Base-by-base conservation (phyloP, 2,113 vertebrate species). In the Coturnix japonica region DNA sequence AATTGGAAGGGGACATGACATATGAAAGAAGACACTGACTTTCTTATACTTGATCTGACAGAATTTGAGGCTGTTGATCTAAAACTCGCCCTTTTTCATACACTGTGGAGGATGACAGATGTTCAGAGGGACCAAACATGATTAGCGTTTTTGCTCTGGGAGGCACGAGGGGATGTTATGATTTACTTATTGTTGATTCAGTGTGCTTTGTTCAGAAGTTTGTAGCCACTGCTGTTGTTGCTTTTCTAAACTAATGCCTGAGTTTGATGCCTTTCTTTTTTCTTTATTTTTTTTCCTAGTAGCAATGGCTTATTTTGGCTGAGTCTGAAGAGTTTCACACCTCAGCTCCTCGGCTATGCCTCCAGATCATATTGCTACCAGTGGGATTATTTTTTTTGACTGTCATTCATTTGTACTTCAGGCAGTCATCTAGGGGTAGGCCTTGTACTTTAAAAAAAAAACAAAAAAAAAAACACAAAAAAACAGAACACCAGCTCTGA, bases 171-270 rank as follows among this genome's bases (percentile, higher is more conserved):
- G 73, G 44, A 65, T 60, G 43, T 91, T 91, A 70, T 94, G 89
- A 94, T 96, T 96, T 93, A 92, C 94, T 89, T 67, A 71, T 60
- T 91, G 78, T 79, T 93, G 84, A 71, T 93, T 87, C 84, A 41
- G 47, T 82, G 67, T 64, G 64, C 84, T 89, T 92, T 93, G 81
- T 92, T 93, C 81, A 74, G 85, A 96, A 95, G 56, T 94, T 91
- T 71, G 81, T 71, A 71, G 51, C 56, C 77, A 94, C 85, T 35
- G 15, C 64, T 85, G 67, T 59, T 51, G 81, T 74, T 74, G 51
- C 59, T 96, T 93, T 93, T 89, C 67, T 82, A 73, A 86, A 56
- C 63, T 64, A 85, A 87, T 80, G 78, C 26, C 35, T 80, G 89
- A 89, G 78, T 89, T 93, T 81, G 89, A 16, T 2, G 3, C 35